These are phyloP conservation scores for Heterodera schachtii DNA, from an alignment of 1,140 invertebrate species.

Conservation along the genomic window DNA sequence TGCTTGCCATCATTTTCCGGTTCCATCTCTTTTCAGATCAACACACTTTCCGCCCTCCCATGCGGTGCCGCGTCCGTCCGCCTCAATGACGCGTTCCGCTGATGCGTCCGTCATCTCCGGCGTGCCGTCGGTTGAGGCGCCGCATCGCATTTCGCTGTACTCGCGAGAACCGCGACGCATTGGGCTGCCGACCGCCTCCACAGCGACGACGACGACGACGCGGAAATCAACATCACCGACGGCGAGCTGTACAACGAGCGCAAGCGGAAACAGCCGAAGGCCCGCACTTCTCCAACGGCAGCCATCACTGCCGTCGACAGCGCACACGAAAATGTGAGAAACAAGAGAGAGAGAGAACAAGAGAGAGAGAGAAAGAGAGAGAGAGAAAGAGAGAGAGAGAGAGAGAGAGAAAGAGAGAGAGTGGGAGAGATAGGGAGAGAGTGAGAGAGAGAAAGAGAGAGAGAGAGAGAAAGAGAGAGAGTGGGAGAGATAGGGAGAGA, in stretches of 20 bases:
- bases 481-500: too few relatives aligned
- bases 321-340: conserved; percentile 6
- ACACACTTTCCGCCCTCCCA: background rate
- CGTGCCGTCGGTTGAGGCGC: conserved; percentile 36
- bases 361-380: too few relatives aligned
- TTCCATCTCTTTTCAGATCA: background rate
- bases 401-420: too few relatives aligned
- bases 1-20: too few relatives aligned
- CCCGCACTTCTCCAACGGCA: background rate
- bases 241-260: background rate
- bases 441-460: too few relatives aligned
- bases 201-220: background rate
- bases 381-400: too few relatives aligned
- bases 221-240: background rate
- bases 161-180: conserved; percentile 41
- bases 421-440: too few relatives aligned
- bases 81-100: conserved; percentile 35
- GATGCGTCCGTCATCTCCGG: conserved; percentile 12
- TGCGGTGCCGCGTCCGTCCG: background rate
- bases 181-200: conserved; percentile 20
- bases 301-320: conserved; percentile 4
- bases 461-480: too few relatives aligned
- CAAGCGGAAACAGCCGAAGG: background rate
- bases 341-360: too few relatives aligned
- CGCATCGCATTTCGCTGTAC: conserved; percentile 44